phyloP scores from a whole-genome alignment of 2,113 vertebrate genomes.

The Arizona elegans region DNA sequence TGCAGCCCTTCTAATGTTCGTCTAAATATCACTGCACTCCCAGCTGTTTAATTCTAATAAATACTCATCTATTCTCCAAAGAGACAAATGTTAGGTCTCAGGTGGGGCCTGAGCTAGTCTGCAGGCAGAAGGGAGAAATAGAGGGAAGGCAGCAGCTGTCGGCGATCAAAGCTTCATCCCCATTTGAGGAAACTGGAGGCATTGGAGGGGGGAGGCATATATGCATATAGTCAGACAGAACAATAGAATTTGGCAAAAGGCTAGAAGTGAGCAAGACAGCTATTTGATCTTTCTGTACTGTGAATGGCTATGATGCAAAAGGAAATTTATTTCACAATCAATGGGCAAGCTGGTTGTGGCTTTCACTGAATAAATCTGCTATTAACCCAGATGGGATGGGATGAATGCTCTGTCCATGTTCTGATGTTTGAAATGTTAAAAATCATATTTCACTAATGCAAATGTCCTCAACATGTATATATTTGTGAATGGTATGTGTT shows the following conservation, averaged over 20 bases:
- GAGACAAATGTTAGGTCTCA: constrained; percentile 73
- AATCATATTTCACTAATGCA: neutral
- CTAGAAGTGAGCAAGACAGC: neutral
- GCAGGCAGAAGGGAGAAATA: constrained; percentile 16
- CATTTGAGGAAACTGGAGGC: neutral
- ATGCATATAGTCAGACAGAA: neutral
- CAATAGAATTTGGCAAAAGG: neutral
- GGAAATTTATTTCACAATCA: neutral
- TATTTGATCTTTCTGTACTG: neutral
- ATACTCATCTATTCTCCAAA: constrained; percentile 69
- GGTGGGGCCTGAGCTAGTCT: constrained; percentile 43
- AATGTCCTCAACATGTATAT: neutral
- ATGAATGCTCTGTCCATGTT: neutral
- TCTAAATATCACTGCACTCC: constrained; percentile 80
- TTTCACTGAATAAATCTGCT: neutral
- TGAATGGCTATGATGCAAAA: neutral
- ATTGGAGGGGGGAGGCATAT: too few relatives aligned
- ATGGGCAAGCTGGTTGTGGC: neutral
- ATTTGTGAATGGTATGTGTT: neutral
- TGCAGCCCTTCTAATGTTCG: constrained; percentile 71
- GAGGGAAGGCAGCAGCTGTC: constrained; percentile 1
- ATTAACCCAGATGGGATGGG: neutral
- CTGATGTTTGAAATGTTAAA: neutral
- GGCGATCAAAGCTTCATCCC: neutral
- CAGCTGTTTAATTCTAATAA: constrained; percentile 77